Evolutionary conservation across 2,113 vertebrate genomes (phyloP), one percentile per base, ranked within the genome.

Genomic region (Aix galericulata): DNA sequence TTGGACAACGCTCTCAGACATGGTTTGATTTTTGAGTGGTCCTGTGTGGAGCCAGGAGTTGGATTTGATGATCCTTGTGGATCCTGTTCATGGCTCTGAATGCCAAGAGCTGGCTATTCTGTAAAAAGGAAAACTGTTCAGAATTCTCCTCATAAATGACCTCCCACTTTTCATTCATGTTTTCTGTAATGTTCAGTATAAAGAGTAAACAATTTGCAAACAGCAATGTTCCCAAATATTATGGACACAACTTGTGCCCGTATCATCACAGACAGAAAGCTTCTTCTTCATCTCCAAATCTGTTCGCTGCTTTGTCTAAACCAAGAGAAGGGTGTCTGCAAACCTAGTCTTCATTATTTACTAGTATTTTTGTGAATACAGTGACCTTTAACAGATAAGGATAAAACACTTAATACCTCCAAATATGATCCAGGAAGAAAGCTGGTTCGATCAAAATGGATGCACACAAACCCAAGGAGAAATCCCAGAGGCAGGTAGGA

Each of bases 311-410:
- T 93, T 86, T 69, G 27, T 31, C 14, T 74, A 83, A 95, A 55
- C 17, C 36, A 62, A 29, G 18, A 13, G 46, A 62, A 82, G 36
- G 27, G 58, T 74, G 77, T 60, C n/a, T 77, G 76, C 46, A 94
- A 90, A 42, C 77, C 79, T 50, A 46, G 68, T 86, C 62, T 48
- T 72, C 59, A 29, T 83, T 83, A 63, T 46, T 81, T 59, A 56
- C 36, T 86, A 59, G 29, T 6, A 71, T 53, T 77, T 91, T 94
- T 69, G 36, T 88, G 85, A 86, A 88, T 68, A 86, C 69, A 91
- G 3, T 11, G 22, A 9, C 68, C 63, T 91, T 81, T 63, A 71
- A 36, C 31, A 67, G 76, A 86, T 59, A 74, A 50, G 34, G 46
- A 67, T 94, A 42, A 91, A 95, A 56, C 27, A 46, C 8, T 42